Evolutionary conservation across 64 coral and sea anemone genomes (phyloP).

Genomic region (Montipora foliosa): DNA sequence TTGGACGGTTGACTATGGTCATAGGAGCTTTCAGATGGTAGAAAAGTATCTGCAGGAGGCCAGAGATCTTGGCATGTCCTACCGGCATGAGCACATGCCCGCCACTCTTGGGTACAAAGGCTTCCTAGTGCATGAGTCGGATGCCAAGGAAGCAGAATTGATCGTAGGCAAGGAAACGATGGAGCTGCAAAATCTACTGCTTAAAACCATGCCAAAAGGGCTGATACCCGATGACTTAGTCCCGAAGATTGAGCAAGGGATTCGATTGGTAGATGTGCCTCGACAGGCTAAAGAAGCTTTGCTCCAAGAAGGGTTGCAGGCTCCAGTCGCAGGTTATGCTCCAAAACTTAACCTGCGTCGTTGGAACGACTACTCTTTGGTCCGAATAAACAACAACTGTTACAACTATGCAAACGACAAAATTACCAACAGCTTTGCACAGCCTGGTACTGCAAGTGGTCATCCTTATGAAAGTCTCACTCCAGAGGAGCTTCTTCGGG

Average conservation of each 20-base stretch:
- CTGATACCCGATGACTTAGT: not conserved
- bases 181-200: conserved; percentile 11
- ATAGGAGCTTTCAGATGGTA: conserved; percentile 18
- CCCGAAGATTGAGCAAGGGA: conserved; percentile 22
- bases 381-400: conserved; percentile 44
- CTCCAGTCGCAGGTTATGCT: conserved; percentile 12
- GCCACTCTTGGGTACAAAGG: conserved; percentile 43
- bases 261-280: conserved; percentile 14
- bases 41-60: not conserved
- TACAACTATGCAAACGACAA: conserved; percentile 61
- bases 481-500: not conserved
- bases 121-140: conserved; percentile 28
- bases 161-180: conserved; percentile 16
- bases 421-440: conserved; percentile 66
- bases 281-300: not conserved
- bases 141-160: conserved; percentile 13
- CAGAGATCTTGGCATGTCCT: not conserved
- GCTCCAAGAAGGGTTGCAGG: not conserved
- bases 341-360: conserved; percentile 14
- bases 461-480: not conserved
- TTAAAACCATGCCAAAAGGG: conserved; percentile 45
- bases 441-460: conserved; percentile 38
- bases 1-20: not conserved
- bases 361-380: not conserved
- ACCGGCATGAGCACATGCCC: conserved; percentile 13